Evolutionary conservation across 2,888 invertebrate genomes (phyloP).

Genomic region (Apoda limacodes): DNA sequence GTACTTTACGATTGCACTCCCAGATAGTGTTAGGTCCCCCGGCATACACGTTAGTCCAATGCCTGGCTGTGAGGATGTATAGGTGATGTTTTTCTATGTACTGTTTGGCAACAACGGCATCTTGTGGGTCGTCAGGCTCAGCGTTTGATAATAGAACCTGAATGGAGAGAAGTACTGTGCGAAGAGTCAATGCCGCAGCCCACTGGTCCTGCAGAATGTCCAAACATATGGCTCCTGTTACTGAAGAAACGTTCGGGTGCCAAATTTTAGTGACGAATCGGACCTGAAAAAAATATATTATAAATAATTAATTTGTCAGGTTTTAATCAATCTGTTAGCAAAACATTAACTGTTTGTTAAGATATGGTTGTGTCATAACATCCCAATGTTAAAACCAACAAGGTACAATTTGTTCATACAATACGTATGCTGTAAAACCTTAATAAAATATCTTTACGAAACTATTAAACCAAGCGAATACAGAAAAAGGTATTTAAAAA

Average conservation of each 20-base stretch:
- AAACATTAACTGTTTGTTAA: too few species aligned
- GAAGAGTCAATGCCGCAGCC: slow-evolving; percentile 98
- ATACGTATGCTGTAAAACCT: too few species aligned
- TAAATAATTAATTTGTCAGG: too few species aligned
- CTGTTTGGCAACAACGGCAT: slow-evolving; percentile 98
- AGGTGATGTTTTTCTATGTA: slow-evolving; percentile 90
- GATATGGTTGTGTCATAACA: too few species aligned
- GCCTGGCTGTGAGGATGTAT: slow-evolving; percentile 91
- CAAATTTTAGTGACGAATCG: slow-evolving; percentile 98
- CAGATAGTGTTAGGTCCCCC: slow-evolving; percentile 72
- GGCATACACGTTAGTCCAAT: slow-evolving; percentile 97
- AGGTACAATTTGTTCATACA: too few species aligned
- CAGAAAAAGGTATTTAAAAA: too few species aligned
- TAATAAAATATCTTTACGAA: too few species aligned
- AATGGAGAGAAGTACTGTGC: slow-evolving; percentile 94
- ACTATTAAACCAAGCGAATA: too few species aligned
- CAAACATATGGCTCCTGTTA: slow-evolving; percentile 97
- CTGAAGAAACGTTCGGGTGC: slow-evolving; percentile 99
- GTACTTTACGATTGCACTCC: slow-evolving; percentile 90
- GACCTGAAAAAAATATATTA: slow-evolving; percentile 72
- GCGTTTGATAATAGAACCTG: slow-evolving; percentile 95
- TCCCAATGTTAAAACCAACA: too few species aligned
- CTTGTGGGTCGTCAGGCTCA: slow-evolving; percentile 92
- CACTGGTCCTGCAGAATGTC: slow-evolving; percentile 98
- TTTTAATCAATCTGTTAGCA: too few species aligned